Evolutionary conservation across 2,888 invertebrate species (phyloP).

Genomic region (Pristionchus exspectatus): DNA sequence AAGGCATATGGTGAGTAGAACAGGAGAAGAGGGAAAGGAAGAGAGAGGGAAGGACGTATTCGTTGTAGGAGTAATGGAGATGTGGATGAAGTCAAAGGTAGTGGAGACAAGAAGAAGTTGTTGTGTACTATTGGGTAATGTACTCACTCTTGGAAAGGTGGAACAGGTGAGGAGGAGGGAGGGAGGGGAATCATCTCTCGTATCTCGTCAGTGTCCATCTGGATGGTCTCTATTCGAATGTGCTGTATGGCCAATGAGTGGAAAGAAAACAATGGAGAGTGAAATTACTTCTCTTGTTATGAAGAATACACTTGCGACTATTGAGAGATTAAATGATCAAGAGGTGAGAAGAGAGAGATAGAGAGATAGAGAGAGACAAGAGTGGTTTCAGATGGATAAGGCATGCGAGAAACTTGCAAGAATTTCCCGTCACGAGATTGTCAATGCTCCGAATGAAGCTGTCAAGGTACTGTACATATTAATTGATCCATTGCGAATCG

Average conservation of each 20-base stretch:
- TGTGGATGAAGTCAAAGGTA: background rate
- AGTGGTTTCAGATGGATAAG: background rate
- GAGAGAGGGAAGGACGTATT: too few species aligned
- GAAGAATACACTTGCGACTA: conserved; percentile 30
- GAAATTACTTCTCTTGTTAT: background rate
- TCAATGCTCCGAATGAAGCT: conserved; percentile 43
- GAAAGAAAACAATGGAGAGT: background rate
- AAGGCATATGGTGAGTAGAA: conserved; percentile 32
- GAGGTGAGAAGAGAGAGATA: conserved; percentile 16
- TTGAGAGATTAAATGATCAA: conserved; percentile 22
- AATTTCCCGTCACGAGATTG: conserved; percentile 45
- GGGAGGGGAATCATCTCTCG: background rate
- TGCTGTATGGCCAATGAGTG: conserved; percentile 47
- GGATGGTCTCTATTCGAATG: conserved; percentile 41
- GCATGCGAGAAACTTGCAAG: conserved; percentile 13
- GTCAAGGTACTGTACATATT: conserved; percentile 36
- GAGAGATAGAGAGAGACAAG: background rate
- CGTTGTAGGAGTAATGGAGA: conserved; percentile 10
- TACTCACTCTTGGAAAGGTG: conserved; percentile 33
- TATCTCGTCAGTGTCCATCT: background rate
- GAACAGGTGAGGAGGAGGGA: background rate
- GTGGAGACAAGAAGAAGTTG: background rate
- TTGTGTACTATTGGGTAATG: conserved; percentile 41
- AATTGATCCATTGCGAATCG: background rate
- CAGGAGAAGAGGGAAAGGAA: background rate